phyloP scores from a whole-genome alignment of 2,113 vertebrate species.

The Pungitius pungitius region DNA sequence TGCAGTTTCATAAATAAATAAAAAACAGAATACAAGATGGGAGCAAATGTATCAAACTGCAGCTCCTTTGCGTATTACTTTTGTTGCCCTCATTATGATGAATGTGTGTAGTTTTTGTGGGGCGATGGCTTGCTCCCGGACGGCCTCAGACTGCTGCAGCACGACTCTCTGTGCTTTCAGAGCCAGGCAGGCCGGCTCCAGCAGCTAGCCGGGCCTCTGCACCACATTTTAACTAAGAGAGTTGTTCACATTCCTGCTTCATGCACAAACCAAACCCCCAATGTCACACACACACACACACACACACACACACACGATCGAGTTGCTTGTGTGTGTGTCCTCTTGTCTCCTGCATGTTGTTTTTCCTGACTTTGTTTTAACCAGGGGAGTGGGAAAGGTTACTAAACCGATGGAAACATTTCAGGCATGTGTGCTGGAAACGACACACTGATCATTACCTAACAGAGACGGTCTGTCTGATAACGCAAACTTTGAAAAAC shows the following conservation, averaged over 20 bases:
- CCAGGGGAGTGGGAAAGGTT: slow-evolving; percentile 8
- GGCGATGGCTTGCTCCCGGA: slow-evolving; percentile 20
- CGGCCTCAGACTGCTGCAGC: slow-evolving; percentile 35
- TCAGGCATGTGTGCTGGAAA: neutral
- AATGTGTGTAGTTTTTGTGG: slow-evolving; percentile 13
- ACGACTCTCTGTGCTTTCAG: slow-evolving; percentile 48
- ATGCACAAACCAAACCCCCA: slow-evolving; percentile 79
- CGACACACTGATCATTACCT: neutral
- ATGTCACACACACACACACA: slow-evolving; percentile 55
- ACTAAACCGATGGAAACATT: slow-evolving; percentile 25
- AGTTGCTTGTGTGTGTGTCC: slow-evolving; percentile 32
- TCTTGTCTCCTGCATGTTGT: slow-evolving; percentile 31
- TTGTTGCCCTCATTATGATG: slow-evolving; percentile 22
- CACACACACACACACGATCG: slow-evolving; percentile 47
- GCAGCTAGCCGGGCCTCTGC: slow-evolving; percentile 72
- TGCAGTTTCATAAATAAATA: neutral
- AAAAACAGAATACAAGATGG: neutral
- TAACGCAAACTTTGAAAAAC: too few relatives aligned
- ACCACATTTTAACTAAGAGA: slow-evolving; percentile 73
- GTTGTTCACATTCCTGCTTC: slow-evolving; percentile 82
- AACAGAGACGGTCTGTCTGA: neutral
- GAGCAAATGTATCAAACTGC: slow-evolving; percentile 1
- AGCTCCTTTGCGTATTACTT: neutral
- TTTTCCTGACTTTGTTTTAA: slow-evolving; percentile 29
- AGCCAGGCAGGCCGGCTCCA: slow-evolving; percentile 57